Evolutionary conservation across 2,888 invertebrate species (phyloP).

Genomic region (Lithophane leautieri): DNA sequence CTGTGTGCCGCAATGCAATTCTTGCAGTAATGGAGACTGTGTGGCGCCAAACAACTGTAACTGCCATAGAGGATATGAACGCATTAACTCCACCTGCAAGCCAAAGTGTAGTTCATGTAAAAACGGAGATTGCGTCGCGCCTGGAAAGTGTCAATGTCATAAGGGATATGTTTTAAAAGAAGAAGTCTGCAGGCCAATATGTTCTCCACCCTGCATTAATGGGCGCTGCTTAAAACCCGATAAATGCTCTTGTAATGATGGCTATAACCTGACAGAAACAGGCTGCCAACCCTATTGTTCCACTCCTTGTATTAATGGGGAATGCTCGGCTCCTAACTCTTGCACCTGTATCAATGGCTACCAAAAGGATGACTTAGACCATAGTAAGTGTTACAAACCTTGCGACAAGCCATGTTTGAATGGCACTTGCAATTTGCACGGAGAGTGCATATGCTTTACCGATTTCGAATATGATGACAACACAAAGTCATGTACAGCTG

Average conservation of each 20-base stretch:
- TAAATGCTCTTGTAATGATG: conserved; percentile 68
- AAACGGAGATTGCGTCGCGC: conserved; percentile 61
- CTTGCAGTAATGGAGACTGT: conserved; percentile 60
- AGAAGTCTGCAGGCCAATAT: conserved; percentile 67
- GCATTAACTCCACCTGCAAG: conserved; percentile 18
- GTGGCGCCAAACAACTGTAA: conserved; percentile 35
- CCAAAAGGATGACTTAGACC: conserved; percentile 49
- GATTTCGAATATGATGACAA: conserved; percentile 63
- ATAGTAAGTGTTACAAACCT: conserved; percentile 70
- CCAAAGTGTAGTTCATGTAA: conserved; percentile 51
- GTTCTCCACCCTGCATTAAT: conserved; percentile 70
- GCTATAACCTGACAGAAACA: conserved; percentile 62
- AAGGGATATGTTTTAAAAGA: conserved; percentile 39
- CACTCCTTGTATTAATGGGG: conserved; percentile 64
- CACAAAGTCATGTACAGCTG: conserved; percentile 69
- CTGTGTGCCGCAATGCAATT: conserved; percentile 36
- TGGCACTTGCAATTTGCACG: conserved; percentile 72
- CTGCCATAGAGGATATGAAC: conserved; percentile 41
- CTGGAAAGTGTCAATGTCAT: conserved; percentile 57
- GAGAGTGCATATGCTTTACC: conserved; percentile 71
- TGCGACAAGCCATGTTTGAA: conserved; percentile 71
- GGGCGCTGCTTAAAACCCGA: conserved; percentile 71
- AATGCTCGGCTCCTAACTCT: conserved; percentile 79
- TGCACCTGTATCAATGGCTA: conserved; percentile 70
- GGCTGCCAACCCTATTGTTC: conserved; percentile 50